phyloP scores from a whole-genome alignment of 2,797 vertebrate species.

The Neosilurus hyrtlii region DNA sequence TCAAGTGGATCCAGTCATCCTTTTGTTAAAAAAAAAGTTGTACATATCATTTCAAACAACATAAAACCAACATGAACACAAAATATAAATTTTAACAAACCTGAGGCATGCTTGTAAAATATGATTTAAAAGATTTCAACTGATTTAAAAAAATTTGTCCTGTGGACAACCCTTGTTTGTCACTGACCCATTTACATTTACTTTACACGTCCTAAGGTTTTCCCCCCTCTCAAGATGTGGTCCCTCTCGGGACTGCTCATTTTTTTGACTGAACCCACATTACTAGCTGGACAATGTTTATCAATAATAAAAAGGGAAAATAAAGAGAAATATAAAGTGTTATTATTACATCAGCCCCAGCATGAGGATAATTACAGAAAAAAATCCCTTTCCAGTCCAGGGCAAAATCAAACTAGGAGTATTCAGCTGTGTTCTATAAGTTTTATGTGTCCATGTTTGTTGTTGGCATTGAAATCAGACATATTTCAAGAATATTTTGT shows the following conservation, averaged over 20 bases:
- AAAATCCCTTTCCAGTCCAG: not conserved
- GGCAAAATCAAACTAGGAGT: not conserved
- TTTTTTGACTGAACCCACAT: no score
- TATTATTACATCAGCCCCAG: not conserved
- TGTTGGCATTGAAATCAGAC: not conserved
- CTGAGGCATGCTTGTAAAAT: no score
- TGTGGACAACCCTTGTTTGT: no score
- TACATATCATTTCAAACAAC: no score
- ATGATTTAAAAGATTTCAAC: no score
- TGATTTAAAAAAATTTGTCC: no score
- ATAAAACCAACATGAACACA: no score
- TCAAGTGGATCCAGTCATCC: no score
- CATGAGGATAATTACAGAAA: not conserved
- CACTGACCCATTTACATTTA: not conserved
- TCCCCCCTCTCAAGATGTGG: not conserved
- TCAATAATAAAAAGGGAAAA: not conserved
- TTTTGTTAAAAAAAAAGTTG: no score
- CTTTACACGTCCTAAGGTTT: not conserved
- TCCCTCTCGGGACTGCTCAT: not conserved
- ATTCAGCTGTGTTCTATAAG: not conserved
- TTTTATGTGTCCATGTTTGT: not conserved
- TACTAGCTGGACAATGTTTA: not conserved
- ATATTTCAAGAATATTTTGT: not conserved
- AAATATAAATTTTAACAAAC: no score
- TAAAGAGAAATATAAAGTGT: not conserved